Percentiles rank a stretch among this genome's conserved stretches.
phyloP scores from a whole-genome alignment of 2,888 invertebrate genomes.

The Drosophila kuntzei region DNA sequence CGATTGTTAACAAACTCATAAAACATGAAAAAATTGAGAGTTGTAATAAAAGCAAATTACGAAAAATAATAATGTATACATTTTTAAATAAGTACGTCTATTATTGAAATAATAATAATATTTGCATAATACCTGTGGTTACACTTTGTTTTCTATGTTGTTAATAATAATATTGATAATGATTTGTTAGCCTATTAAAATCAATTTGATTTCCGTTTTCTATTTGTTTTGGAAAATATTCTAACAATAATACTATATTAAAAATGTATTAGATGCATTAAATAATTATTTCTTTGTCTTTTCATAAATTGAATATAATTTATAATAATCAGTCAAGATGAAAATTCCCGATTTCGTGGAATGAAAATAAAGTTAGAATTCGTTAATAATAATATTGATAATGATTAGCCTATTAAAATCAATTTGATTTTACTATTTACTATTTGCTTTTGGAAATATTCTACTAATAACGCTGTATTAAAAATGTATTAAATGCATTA shows the following conservation, averaged over 20 bases:
- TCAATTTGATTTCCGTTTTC: too few relatives aligned
- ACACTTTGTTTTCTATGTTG: background rate
- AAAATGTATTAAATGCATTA: background rate
- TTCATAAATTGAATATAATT: background rate
- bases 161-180: background rate
- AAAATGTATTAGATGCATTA: background rate
- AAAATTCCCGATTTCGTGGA: background rate
- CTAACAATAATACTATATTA: too few relatives aligned
- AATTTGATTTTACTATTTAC: too few relatives aligned
- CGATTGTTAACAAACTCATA: slow-evolving; percentile 65
- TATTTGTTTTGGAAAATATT: background rate
- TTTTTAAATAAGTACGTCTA: background rate
- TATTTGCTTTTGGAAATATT: background rate
- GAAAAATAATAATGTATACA: background rate
- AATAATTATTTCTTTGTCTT: background rate
- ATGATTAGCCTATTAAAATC: too few relatives aligned
- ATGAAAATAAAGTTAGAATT: background rate
- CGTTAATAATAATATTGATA: too few relatives aligned
- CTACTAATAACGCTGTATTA: too few relatives aligned
- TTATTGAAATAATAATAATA: background rate
- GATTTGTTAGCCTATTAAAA: background rate
- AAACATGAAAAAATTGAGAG: slow-evolving; percentile 32
- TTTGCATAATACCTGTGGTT: background rate
- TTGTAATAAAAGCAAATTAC: too few relatives aligned
- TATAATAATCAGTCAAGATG: background rate